A percentile compares a stretch with the other conserved stretches of the same genome.
phyloP scores from a whole-genome alignment of 1,140 invertebrate genomes.

The Drosophila sechellia region DNA sequence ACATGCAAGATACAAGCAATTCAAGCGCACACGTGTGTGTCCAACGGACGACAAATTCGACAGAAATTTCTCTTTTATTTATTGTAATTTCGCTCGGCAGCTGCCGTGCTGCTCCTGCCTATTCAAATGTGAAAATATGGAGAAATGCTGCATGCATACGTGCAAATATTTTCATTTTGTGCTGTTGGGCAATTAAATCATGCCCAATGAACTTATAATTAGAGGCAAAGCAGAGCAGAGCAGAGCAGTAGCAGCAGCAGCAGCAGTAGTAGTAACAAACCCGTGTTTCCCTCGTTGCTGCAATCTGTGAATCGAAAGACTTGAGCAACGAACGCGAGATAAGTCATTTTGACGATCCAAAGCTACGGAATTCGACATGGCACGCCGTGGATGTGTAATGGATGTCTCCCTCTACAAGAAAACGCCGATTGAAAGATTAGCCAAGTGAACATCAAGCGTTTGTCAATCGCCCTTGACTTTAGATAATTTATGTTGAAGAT shows the following conservation, averaged over 20 bases:
- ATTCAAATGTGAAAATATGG: constrained; percentile 70
- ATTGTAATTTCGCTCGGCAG: constrained; percentile 53
- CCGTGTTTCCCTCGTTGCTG: constrained; percentile 10
- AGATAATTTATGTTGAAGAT: not conserved
- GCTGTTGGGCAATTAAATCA: constrained; percentile 62
- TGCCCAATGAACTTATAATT: constrained; percentile 18
- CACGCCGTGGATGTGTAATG: not conserved
- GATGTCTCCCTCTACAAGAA: not conserved
- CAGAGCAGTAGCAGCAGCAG: not conserved
- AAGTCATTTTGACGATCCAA: constrained; percentile 28
- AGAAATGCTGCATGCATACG: constrained; percentile 28
- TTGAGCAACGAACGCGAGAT: constrained; percentile 74
- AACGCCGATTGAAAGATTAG: constrained; percentile 20
- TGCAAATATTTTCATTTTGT: constrained; percentile 30
- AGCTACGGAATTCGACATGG: constrained; percentile 7
- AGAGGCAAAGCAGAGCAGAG: constrained; percentile 3
- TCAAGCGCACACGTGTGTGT: constrained; percentile 12
- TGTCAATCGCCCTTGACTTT: constrained; percentile 6
- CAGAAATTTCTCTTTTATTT: constrained; percentile 79
- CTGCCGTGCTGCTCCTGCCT: constrained; percentile 4
- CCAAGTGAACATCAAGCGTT: constrained; percentile 3
- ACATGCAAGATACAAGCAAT: not conserved
- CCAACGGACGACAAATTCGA: constrained; percentile 24
- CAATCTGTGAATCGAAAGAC: constrained; percentile 61
- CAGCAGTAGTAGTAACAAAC: not conserved